phyloP scores from a whole-genome alignment of 2,888 invertebrate species.

The Acronicta leporina region DNA sequence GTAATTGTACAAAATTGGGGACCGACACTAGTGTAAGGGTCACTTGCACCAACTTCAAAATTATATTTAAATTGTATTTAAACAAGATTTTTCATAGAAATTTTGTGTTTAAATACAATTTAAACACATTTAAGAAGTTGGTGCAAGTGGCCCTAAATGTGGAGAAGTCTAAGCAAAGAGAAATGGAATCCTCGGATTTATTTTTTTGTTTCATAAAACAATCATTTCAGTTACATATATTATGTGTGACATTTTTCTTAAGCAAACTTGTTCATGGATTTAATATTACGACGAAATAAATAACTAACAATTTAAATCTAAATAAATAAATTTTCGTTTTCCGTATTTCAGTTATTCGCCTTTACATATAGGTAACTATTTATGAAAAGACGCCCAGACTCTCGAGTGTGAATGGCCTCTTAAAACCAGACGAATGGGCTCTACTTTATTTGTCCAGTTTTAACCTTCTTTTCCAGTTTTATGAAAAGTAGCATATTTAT shows the following conservation, averaged over 20 bases:
- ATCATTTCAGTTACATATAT: constrained; percentile 1
- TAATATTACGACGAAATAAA: no score
- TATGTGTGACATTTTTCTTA: no score
- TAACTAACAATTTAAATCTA: no score
- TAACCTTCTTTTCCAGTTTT: constrained; percentile 19
- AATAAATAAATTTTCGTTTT: constrained; percentile 19
- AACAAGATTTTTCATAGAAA: no score
- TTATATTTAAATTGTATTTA: no score
- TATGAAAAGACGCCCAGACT: constrained; percentile 19
- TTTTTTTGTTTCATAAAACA: neutral
- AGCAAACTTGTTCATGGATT: no score
- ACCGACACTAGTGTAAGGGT: no score
- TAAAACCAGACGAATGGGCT: neutral
- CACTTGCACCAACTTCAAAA: no score
- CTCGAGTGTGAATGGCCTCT: constrained; percentile 35
- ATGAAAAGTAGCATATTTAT: constrained; percentile 27
- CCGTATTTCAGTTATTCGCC: constrained; percentile 40
- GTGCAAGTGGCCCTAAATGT: constrained; percentile 6
- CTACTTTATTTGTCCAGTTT: constrained; percentile 35
- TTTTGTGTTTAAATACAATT: no score
- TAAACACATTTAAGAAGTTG: no score
- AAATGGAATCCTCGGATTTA: neutral
- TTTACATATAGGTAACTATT: constrained; percentile 44
- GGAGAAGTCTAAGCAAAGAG: constrained; percentile 14
- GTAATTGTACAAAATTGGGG: constrained; percentile 11